Base-by-base conservation (phyloP, 1,140 invertebrate genomes). In the Neocloeon triangulifer region DNA sequence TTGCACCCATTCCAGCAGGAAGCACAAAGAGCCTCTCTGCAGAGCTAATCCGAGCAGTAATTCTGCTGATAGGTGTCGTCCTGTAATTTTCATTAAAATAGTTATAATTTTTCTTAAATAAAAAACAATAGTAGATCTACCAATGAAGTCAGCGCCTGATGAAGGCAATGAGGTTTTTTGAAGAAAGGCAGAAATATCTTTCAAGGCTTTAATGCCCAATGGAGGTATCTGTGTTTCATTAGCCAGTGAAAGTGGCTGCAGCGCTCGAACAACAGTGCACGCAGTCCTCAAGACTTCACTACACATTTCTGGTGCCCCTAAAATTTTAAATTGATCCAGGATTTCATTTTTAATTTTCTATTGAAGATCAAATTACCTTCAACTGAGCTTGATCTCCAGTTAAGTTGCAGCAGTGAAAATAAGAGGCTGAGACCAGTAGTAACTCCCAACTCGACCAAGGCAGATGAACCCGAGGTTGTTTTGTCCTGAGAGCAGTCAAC, bases 1-100 rank as follows among this genome's bases (percentile, higher is more conserved):
- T 30, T 66, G 57, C 33, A 73, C 59, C 69, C 69, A 73, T 39
- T 70, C 64, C 12, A 73, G 43, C 3, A 72, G 43, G 47, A 66
- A 64, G 16, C 60, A 43, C 15, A 72, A 50, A n/a, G 66, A 65
- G 3, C 69, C 67, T 37, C 67, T 45, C 48, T 72, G 68, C 18
- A 66, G 44, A 15, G 64, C 59, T 19, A 73, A 39, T 6, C 57
- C 53, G 20, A 71, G 43, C 38, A 69, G 48, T 13, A 72, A 45
- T 49, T 71, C 64, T 21, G 56, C 53, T 16, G 62, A 57, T 28
- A 69, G 41, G 23, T 52, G 39, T 41, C 56, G 53, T 30, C 52
- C 53, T 50, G 32, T n/a, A 35, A 30, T 32, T 30, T 35, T 36
- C 23, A 31, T 31, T 25, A 25, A 36, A 28, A 31, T 36, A n/a